phyloP scores from a whole-genome alignment of 2,888 invertebrate genomes.

The Chorisops tibialis region DNA sequence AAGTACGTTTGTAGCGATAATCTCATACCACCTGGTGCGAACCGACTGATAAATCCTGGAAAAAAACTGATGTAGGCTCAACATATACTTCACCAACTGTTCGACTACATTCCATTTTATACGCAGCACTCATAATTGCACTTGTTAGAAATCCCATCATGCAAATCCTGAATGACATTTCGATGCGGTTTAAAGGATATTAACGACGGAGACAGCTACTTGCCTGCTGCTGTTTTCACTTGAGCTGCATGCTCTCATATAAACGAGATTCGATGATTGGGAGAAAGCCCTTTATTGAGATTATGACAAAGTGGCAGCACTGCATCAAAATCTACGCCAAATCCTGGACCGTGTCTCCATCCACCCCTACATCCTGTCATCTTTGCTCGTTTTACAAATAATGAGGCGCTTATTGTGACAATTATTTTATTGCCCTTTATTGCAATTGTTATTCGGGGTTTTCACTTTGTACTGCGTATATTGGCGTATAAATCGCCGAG shows the following conservation, averaged over 20 bases:
- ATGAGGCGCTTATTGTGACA: slow-evolving; percentile 54
- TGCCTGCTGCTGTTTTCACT: slow-evolving; percentile 7
- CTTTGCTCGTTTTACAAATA: slow-evolving; percentile 38
- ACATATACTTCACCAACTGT: too few relatives aligned
- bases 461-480: neutral
- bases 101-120: too few relatives aligned
- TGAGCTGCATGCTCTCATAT: slow-evolving; percentile 2
- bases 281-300: slow-evolving; percentile 6
- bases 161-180: slow-evolving; percentile 35
- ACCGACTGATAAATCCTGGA: too few relatives aligned
- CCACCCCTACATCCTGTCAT: slow-evolving; percentile 20
- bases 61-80: too few relatives aligned
- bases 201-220: slow-evolving; percentile 8
- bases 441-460: slow-evolving; percentile 26
- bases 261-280: neutral
- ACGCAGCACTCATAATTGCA: neutral
- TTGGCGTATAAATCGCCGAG: neutral
- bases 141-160: slow-evolving; percentile 24
- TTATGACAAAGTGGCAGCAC: slow-evolving; percentile 13
- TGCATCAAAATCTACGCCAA: slow-evolving; percentile 5
- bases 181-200: slow-evolving; percentile 29
- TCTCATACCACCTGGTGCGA: too few relatives aligned
- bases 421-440: slow-evolving; percentile 48
- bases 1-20: too few relatives aligned
- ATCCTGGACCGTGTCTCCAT: neutral